A percentile compares a stretch with the other conserved stretches of the same genome.
phyloP scores from a whole-genome alignment of 2,113 vertebrate genomes.

The Onychorhynchus coronatus region DNA sequence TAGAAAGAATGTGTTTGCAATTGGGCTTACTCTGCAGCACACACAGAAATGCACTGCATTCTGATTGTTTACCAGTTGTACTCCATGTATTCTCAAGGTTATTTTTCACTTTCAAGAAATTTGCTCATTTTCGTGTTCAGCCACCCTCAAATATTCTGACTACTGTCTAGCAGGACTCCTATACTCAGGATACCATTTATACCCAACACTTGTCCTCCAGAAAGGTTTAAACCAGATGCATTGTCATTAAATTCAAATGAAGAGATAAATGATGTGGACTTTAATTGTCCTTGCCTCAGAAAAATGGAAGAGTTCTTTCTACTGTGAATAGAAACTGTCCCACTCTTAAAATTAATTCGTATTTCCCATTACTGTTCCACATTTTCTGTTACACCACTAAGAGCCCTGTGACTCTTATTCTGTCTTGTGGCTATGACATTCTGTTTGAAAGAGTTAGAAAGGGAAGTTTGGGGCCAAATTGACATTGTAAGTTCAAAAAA shows the following conservation, averaged over 20 bases:
- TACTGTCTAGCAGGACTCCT: neutral
- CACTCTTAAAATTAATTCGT: constrained; percentile 6
- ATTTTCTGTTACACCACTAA: neutral
- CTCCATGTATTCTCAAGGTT: neutral
- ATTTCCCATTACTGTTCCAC: neutral
- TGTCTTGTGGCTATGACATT: neutral
- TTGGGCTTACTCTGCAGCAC: neutral
- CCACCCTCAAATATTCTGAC: neutral
- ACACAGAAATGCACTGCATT: neutral
- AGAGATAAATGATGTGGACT: neutral
- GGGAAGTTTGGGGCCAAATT: neutral
- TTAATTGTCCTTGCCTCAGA: constrained; percentile 34
- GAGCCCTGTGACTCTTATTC: neutral
- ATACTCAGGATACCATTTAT: neutral
- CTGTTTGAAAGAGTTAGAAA: neutral
- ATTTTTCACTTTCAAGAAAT: neutral
- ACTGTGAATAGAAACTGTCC: constrained; percentile 24
- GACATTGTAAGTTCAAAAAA: neutral
- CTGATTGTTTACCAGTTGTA: neutral
- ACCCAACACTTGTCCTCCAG: neutral
- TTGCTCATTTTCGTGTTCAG: neutral
- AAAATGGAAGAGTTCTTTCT: constrained; percentile 5
- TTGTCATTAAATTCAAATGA: constrained; percentile 47
- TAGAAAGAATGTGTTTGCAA: neutral
- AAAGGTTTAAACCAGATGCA: constrained; percentile 13